These are phyloP conservation scores for Echinarachnius parma DNA, from an alignment of 53 echinoderm and acorn worm genomes.

Conservation along the genomic window DNA sequence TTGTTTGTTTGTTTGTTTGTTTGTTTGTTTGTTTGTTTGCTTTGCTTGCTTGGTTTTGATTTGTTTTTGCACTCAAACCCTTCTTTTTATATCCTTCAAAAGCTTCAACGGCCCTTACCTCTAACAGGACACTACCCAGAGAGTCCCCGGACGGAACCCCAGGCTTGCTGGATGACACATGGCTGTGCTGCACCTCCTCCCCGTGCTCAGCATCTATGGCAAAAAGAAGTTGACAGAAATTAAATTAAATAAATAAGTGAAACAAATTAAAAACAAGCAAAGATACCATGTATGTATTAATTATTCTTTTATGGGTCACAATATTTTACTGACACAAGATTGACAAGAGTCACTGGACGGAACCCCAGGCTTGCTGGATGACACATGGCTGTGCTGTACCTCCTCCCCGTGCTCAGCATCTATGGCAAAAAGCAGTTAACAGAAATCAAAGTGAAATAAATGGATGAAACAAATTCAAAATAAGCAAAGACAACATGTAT, in stretches of 20 bases:
- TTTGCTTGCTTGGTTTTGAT: no score
- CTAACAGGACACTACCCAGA: conserved; percentile 75
- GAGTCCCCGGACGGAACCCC: conserved; percentile 81
- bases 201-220: conserved; percentile 81
- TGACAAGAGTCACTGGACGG: conserved; percentile 76
- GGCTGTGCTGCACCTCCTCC: conserved; percentile 91
- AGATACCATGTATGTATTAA: no score
- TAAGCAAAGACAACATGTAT: neutral
- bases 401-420: conserved; percentile 86
- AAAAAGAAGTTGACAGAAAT: neutral
- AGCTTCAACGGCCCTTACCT: conserved; percentile 76
- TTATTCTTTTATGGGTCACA: no score
- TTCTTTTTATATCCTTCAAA: no score
- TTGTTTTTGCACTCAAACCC: no score
- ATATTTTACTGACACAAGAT: no score
- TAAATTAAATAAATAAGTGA: neutral
- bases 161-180: conserved; percentile 96
- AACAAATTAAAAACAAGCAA: neutral
- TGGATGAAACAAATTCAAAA: neutral
- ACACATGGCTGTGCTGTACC: conserved; percentile 96
- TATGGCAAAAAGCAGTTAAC: conserved; percentile 2
- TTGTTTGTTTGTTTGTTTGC: no score
- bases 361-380: conserved; percentile 93
- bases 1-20: no score
- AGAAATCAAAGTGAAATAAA: neutral